phyloP scores from a whole-genome alignment of 2,113 vertebrate genomes.

The cattle (Bos taurus) region DNA sequence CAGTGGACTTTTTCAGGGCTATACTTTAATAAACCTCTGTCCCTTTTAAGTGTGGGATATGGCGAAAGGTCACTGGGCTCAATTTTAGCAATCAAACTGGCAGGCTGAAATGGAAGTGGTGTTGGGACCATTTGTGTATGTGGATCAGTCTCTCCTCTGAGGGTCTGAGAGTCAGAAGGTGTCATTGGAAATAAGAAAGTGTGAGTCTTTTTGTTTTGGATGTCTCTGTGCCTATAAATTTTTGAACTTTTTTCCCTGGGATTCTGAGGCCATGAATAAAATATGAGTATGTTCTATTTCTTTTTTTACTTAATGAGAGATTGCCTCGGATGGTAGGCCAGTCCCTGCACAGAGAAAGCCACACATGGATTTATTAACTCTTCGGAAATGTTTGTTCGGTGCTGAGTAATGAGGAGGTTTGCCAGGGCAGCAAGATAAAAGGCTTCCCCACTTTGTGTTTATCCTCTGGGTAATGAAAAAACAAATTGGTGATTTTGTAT shows the following conservation, averaged over 20 bases:
- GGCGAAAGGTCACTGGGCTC: not conserved
- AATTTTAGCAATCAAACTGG: not conserved
- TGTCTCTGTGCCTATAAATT: conserved; percentile 25
- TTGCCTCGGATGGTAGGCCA: conserved; percentile 44
- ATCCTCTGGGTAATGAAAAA: conserved; percentile 62
- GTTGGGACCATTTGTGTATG: not conserved
- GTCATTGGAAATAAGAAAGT: not conserved
- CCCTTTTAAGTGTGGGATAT: not conserved
- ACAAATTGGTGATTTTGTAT: conserved; percentile 57
- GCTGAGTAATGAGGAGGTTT: conserved; percentile 54
- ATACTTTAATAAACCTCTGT: not conserved
- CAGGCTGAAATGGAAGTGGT: not conserved
- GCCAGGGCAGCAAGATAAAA: conserved; percentile 57
- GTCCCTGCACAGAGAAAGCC: conserved; percentile 41
- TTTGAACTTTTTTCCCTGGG: not conserved
- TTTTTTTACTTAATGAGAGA: conserved; percentile 65
- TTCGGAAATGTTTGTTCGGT: conserved; percentile 67
- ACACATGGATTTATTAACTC: conserved; percentile 65
- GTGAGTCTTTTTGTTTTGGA: conserved; percentile 1
- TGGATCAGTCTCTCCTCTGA: not conserved
- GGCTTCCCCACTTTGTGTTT: conserved; percentile 51
- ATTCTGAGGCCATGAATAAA: conserved; percentile 66
- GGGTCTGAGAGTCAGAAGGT: not conserved
- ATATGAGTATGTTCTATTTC: conserved; percentile 60
- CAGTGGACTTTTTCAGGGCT: not conserved